phyloP scores from a whole-genome alignment of 2,113 vertebrate genomes.

The Murina feae region DNA sequence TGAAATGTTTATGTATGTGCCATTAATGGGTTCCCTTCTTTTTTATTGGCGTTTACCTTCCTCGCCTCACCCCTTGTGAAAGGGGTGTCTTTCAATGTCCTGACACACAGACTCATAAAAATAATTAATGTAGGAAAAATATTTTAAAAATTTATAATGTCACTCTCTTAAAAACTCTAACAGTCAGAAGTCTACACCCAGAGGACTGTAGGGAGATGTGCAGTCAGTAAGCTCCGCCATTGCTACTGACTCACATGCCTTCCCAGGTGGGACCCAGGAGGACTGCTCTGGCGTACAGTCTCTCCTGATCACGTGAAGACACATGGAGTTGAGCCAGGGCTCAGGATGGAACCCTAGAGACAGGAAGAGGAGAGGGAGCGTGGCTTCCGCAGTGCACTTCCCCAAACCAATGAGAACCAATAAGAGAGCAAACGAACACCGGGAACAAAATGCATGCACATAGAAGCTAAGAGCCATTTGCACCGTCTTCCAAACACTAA shows the following conservation, averaged over 20 bases:
- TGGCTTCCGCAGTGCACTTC: neutral
- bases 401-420: neutral
- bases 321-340: neutral
- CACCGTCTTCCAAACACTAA: neutral
- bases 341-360: neutral
- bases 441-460: too few relatives aligned
- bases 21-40: neutral
- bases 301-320: neutral
- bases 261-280: neutral
- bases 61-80: neutral
- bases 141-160: neutral
- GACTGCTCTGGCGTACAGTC: neutral
- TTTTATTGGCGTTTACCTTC: neutral
- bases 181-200: neutral
- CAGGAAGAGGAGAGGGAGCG: neutral
- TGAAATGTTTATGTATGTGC: neutral
- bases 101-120: neutral
- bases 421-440: neutral
- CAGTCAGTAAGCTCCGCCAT: accelerated
- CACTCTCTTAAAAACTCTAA: neutral
- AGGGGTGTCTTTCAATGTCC: neutral
- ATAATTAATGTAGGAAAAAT: neutral
- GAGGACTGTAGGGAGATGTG: neutral
- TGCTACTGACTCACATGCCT: too few relatives aligned
- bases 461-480: neutral